Base-by-base conservation (phyloP, 2,797 vertebrate species). In the Chloroceryle amazona region DNA sequence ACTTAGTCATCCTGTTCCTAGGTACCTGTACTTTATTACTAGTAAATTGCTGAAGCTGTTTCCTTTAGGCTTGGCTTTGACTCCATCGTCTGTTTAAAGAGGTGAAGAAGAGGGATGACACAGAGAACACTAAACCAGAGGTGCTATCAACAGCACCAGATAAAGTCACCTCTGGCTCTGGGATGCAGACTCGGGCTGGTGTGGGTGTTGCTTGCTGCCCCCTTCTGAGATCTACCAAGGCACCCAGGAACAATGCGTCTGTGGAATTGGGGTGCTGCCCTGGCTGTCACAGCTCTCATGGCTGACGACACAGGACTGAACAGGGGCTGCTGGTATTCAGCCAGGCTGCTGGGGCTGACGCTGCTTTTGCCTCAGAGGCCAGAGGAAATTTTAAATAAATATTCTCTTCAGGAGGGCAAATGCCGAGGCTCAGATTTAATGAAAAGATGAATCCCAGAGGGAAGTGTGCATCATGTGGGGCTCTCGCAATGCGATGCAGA, bases 331-430 rank as follows among this genome's bases (percentile, higher is more conserved):
- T 92, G 81, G 28, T 5, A 0, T n/a, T n/a, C 23, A 33, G 80
- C 80, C 90, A 54, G 13, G 54, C 72, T 61, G 70, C 82, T 52
- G 49, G 46, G 16, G 20, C 66, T 75, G 54, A 54, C 33, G 8
- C 55, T 52, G 10, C 10, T 37, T 83, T 31, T 60, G 13, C 63
- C 51, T 76, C 2, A 9, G 79, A 93, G 66, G 49, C 75, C 2
- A 6, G 60, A 85, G 72, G 42, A 94, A 83, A 91, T 82, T 54
- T 89, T 54, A 92, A 94, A 87, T 67, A 96, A 96, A 94, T 71
- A 65, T 11, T 85, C 28, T 65, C n/a, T 60, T 89, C 35, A 58
- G 51, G 21, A 93, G 22, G 35, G 39, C 44, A 86, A 82, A 89
- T 54, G 57, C 74, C 0, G 6, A 67, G 68, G 39, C 72, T 95